These are phyloP conservation scores for Chirona hameri DNA, from an alignment of 2,888 invertebrate genomes.

Conservation along the genomic window DNA sequence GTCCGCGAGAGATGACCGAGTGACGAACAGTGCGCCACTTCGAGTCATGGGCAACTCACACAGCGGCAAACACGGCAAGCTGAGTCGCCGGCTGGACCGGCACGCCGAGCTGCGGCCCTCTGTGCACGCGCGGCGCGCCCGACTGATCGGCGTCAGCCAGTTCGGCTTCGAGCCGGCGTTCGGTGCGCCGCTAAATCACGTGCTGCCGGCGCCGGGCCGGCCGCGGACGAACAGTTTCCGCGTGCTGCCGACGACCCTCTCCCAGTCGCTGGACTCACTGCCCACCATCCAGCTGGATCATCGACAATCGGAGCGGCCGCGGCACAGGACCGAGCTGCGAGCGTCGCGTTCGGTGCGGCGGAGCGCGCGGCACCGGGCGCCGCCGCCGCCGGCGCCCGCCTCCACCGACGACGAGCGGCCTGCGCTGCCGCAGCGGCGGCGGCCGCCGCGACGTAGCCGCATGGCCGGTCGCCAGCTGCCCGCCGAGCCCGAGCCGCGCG, in stretches of 20 bases:
- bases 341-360: conserved; percentile 74
- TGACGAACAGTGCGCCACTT: conserved; percentile 68
- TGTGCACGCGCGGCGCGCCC: conserved; percentile 83
- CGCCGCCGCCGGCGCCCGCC: conserved; percentile 52
- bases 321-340: conserved; percentile 90
- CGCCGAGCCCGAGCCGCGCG: conserved; percentile 68
- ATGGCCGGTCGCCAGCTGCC: conserved; percentile 43
- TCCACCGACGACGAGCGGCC: neutral
- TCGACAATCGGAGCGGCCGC: conserved; percentile 65
- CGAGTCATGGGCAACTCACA: conserved; percentile 57
- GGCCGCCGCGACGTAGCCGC: conserved; percentile 23
- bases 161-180: conserved; percentile 75
- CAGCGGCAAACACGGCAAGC: conserved; percentile 44
- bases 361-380: conserved; percentile 69
- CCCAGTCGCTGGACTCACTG: conserved; percentile 79
- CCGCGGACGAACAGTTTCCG: conserved; percentile 76
- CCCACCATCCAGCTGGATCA: conserved; percentile 57
- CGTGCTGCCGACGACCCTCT: conserved; percentile 84
- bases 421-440: neutral
- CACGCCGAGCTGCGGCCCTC: conserved; percentile 79
- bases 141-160: conserved; percentile 91
- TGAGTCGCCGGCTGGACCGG: conserved; percentile 73
- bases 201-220: conserved; percentile 36
- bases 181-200: conserved; percentile 89
- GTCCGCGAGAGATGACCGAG: conserved; percentile 63